Conservation (phyloP, 2,888 invertebrate species). For the Branchellion lobata region DNA sequence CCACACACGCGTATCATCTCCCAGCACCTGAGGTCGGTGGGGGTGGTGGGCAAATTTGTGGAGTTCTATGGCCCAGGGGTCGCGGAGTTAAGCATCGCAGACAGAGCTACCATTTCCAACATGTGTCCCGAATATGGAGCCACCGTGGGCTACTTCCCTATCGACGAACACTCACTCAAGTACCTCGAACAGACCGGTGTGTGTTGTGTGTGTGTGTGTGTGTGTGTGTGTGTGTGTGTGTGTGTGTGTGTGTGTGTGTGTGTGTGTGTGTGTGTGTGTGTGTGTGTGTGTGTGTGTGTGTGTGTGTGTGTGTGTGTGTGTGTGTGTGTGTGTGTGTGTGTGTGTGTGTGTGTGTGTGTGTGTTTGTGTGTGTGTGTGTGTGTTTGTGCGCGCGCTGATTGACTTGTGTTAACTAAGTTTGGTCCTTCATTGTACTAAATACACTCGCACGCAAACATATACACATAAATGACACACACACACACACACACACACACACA, state of each 20-base stretch:
- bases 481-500: no score
- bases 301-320: slow-evolving; percentile 22
- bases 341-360: no score
- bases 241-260: background rate
- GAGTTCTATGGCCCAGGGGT: slow-evolving; percentile 97
- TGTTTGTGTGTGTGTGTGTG: slow-evolving; percentile 13
- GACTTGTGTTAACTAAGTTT: no score
- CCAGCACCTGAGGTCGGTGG: slow-evolving; percentile 82
- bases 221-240: background rate
- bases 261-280: background rate
- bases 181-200: slow-evolving; percentile 82
- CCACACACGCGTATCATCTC: no score
- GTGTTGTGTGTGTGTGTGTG: background rate
- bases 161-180: slow-evolving; percentile 76
- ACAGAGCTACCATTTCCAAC: slow-evolving; percentile 94
- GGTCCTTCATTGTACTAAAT: no score
- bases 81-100: slow-evolving; percentile 84
- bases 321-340: no score
- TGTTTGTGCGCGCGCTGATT: background rate
- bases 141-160: slow-evolving; percentile 90
- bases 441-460: no score
- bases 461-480: no score
- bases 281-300: slow-evolving; percentile 19
- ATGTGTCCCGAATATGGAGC: slow-evolving; percentile 99
- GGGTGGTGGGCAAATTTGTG: slow-evolving; percentile 97